Evolutionary conservation across 2,888 invertebrate genomes (phyloP), one percentile per base, ranked within the genome.

Genomic region (Aricia artaxerxes): DNA sequence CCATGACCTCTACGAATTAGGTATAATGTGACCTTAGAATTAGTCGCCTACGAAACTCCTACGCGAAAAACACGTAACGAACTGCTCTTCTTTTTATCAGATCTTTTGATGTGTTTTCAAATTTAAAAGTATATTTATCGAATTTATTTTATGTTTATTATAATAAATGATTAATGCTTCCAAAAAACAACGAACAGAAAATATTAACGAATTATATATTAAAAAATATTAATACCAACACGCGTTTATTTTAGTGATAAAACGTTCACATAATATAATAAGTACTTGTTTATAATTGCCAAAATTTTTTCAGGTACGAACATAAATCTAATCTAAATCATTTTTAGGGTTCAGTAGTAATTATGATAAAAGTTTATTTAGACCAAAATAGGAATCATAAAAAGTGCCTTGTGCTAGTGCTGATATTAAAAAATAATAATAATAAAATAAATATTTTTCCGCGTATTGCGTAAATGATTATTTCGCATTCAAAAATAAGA

Each of bases 31-130:
- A 35, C 35, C 35, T 38, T 73, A 53, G 57, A 76, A 53, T 24
- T 1, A 76, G 57, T 38, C 76, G 76, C 76, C 57, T 57, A 76
- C 76, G 53, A 16, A 31, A 76, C 24, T 53, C 31, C 53, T 76
- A 57, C 76, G 16, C 35, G 13, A 31, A 69, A 69, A 69, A 35
- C 13, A 75, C 75, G 35, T 49, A 24, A 49, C 44, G 40, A 73
- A 40, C 6, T 40, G 73, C n/a, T 73, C 73, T 44, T 73, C 6
- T 24, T 73, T 44, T 35, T 9, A 35, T 35, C 35, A 16, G 69
- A 9, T 69, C 69, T 35, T 75, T 75, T 44, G 49, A 44, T 49
- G n/a, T 16, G 4, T 57, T 57, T 57, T 53, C 3, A 5, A 5
- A 40, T 53, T 49, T 9, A 49, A 24, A 24, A 24, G 24, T 49